Percentiles rank a stretch among this genome's conserved stretches.
These are phyloP conservation scores for Melikaiella ostensackeni DNA, from an alignment of 2,888 invertebrate species.

Conservation along the genomic window DNA sequence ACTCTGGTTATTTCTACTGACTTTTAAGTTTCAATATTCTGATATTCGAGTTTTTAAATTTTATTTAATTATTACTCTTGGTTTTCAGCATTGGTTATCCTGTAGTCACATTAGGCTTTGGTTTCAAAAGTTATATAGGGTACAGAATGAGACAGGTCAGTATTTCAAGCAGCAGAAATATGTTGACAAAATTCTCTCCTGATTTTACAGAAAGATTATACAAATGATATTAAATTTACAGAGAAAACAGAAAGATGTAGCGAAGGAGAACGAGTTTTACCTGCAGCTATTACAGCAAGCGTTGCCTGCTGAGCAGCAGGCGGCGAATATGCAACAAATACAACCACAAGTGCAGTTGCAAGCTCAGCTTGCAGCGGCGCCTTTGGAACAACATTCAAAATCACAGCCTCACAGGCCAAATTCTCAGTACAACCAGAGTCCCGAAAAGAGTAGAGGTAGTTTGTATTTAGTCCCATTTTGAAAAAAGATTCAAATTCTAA, in stretches of 20 bases:
- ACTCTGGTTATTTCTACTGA: neutral
- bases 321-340: conserved; percentile 69
- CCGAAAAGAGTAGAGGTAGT: conserved; percentile 78
- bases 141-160: conserved; percentile 89
- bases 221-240: conserved; percentile 74
- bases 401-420: conserved; percentile 72
- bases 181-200: conserved; percentile 33
- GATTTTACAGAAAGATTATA: conserved; percentile 30
- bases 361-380: conserved; percentile 63
- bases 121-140: conserved; percentile 95
- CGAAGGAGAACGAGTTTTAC: conserved; percentile 97
- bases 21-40: neutral
- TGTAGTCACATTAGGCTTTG: conserved; percentile 96
- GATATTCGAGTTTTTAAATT: too few species aligned
- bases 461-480: conserved; percentile 62
- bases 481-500: too few species aligned
- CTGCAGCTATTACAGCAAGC: conserved; percentile 95
- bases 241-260: conserved; percentile 94
- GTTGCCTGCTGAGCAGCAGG: conserved; percentile 84
- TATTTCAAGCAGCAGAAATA: conserved; percentile 40
- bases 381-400: conserved; percentile 72
- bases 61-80: conserved; percentile 18
- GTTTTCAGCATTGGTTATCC: conserved; percentile 92
- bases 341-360: conserved; percentile 69
- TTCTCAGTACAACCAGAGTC: conserved; percentile 76